Base-by-base conservation (phyloP, 2,888 invertebrate genomes). In the Caenorhabditis sinica region DNA sequence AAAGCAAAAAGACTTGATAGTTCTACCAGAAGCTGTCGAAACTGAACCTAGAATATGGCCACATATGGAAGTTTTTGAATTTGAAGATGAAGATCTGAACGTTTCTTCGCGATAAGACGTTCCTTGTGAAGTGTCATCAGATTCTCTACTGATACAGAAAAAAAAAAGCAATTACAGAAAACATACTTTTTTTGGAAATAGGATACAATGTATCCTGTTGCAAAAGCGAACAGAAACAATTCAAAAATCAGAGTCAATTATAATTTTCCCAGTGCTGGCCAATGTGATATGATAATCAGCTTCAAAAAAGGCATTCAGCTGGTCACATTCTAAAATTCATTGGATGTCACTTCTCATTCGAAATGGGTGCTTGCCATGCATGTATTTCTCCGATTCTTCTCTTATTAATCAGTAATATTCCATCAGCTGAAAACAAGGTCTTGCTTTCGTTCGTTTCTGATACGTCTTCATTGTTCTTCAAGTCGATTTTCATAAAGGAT, bases 401-500 rank as follows among this genome's bases (percentile, higher is more conserved):
- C 43, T 17, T 36, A 63, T 25, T 43, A 15, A 15, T 25, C 15
- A 5, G 6, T 13, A 25, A 17, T 15, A 20, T 60, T 36, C 8
- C 36, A 60, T 13, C 9, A 2, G 2, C 33, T 15, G 43, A 49
- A 43, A 43, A 9, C 43, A 43, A 43, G 1, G 43, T 63, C 15
- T 63, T 43, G 0, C 6, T 71, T 2, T 58, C 71, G 2, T 71
- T 71, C 11, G 40, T 53, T 13, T 58, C 71, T 15, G 71, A 71
- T 25, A 40, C 58, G 5, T 71, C 71, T 17, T 56, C 71, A 15
- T 28, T 71, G 1, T 58, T 56, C 25, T 73, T 61, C 11, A 17
- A 51, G 2, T 58, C 66, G 13, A n/a, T 75, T 17, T 43, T 58
- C 45, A 58, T 75, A 8, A 58, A 45, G 13, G 15, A 45, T 23